Conservation (phyloP, 2,113 vertebrate genomes). For the Pantherophis guttatus region DNA sequence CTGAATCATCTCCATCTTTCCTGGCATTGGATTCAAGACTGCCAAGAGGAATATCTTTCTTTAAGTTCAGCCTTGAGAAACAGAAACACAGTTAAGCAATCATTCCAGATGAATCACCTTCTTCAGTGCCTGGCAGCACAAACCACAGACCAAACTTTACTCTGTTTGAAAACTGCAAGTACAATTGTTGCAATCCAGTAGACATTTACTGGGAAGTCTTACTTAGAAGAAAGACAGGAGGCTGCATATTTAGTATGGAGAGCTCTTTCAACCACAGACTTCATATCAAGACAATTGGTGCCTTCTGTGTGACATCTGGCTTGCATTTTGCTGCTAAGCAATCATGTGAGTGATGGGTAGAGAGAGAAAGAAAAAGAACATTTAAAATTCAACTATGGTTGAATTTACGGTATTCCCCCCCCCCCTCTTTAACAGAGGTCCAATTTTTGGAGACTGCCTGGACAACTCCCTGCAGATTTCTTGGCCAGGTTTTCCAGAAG, state of each 20-base stretch:
- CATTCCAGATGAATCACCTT: background rate
- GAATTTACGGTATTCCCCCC: background rate
- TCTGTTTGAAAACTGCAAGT: background rate
- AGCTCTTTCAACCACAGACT: background rate
- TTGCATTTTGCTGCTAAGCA: background rate
- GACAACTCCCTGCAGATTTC: background rate
- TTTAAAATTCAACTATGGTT: background rate
- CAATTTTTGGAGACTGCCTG: background rate
- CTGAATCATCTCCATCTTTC: background rate
- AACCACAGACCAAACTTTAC: background rate
- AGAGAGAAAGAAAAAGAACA: background rate
- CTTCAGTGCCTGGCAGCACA: background rate
- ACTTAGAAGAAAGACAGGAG: background rate
- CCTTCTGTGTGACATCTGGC: background rate
- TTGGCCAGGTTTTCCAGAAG: background rate
- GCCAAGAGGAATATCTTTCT: background rate
- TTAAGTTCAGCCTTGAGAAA: background rate
- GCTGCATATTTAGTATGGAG: background rate
- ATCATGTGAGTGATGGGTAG: background rate
- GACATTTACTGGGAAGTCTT: background rate
- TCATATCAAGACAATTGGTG: background rate
- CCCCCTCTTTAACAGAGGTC: background rate
- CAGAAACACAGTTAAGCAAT: background rate
- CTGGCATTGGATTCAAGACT: background rate
- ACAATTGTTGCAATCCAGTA: background rate